Conservation (phyloP, 2,888 invertebrate genomes). For the Scaptomyza polygonia region DNA sequence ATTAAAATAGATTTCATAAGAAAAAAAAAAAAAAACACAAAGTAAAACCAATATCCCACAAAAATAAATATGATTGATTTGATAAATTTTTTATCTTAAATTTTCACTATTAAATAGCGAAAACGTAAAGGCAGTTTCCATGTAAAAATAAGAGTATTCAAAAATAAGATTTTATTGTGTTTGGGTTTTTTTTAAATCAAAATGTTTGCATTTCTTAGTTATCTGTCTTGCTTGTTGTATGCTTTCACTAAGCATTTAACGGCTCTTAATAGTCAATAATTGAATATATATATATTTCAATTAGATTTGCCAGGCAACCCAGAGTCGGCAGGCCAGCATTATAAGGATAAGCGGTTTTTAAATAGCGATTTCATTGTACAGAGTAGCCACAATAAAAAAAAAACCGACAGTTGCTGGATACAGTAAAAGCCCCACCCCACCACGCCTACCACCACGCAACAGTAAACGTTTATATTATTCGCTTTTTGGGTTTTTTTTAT, state of each 20-base stretch:
- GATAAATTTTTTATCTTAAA: no score
- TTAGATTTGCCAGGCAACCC: conserved; percentile 11
- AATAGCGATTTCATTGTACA: conserved; percentile 26
- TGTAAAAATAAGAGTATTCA: no score
- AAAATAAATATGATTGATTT: no score
- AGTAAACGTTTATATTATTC: conserved; percentile 25
- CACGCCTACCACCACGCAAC: not conserved
- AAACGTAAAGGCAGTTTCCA: no score
- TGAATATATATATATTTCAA: conserved; percentile 33
- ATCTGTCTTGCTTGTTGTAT: not conserved
- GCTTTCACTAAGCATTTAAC: conserved; percentile 6
- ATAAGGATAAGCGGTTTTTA: conserved; percentile 33
- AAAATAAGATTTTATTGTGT: no score
- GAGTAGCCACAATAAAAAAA: conserved; percentile 35
- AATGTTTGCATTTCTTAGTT: no score
- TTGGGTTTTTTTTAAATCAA: no score
- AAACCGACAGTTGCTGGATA: conserved; percentile 31
- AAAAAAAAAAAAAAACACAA: no score
- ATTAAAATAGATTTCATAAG: no score
- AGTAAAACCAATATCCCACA: no score
- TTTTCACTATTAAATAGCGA: no score
- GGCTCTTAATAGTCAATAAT: not conserved
- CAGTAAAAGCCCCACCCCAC: conserved; percentile 1
- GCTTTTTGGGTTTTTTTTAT: conserved; percentile 4
- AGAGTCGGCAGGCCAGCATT: not conserved